Base-by-base conservation (phyloP, 64 coral and sea anemone genomes). In the Dendrophyllia cribrosa region DNA sequence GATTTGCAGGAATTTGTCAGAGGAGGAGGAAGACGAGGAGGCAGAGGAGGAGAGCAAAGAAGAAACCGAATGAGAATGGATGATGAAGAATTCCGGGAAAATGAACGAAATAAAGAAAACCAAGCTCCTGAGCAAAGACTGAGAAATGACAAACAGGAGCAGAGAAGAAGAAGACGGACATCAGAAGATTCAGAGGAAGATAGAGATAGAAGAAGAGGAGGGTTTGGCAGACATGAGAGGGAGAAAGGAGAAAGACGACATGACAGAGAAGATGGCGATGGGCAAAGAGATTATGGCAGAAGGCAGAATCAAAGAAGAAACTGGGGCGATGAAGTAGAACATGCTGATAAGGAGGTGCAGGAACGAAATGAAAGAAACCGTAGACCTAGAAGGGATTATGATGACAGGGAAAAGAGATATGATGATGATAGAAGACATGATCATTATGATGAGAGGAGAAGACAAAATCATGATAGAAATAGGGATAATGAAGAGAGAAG, bases 1-100 rank as follows among this genome's bases (percentile, higher is more conserved):
- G 93, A 98, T 13, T 70, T 98, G 0, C 59, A 95, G 56, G 96
- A 98, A 58, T 98, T 98, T 83, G 88, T 96, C 23, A 89, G 67
- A 69, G 83, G 87, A 46, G 75, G 75, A n/a, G 45, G 34, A 34
- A 34, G 62, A 24, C 56, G 74, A 55, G 87, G 87, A 22, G n/a
- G 55, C 1, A 88, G 77, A 23, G 22, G 43, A 78, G 26, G 66
- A 16, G 9, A 66, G 49, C 43, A 66, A 6, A 77, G 58, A 61
- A 25, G 50, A 69, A 79, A 50, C 21, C 79, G 22, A 48, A 88
- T 83, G 84, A 63, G 58, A 64, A 66, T 58, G 66, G 88, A 91
- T 68, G 51, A 91, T 19, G 81, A 87, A 22, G 84, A 68, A 43
- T 78, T 83, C 55, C 82, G 59, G 56, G 61, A 89, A 86, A 52